Base-by-base conservation (phyloP, 92 coral and sea anemone genomes). In the Parazoanthus swiftii region DNA sequence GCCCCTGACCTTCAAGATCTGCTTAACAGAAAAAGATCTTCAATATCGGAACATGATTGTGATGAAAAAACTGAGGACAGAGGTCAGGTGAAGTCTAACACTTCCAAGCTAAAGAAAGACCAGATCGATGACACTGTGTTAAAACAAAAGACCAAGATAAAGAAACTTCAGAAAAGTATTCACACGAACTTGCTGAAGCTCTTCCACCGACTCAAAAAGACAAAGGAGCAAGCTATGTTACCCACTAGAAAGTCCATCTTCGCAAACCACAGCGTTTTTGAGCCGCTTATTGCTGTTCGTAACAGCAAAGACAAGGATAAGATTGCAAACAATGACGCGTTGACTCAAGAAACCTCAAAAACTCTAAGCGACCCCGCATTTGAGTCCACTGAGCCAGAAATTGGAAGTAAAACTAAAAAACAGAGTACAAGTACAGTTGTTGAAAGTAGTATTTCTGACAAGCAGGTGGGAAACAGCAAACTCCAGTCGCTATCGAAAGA, bases 131-230 rank as follows among this genome's bases (percentile, higher is more conserved):
- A 91, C 14, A 37, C 91, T 43, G 81, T 80, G 7, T 25, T 43
- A 9, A 90, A 90, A 72, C 92, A 95, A 76, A 95, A 95, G 72
- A 85, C 3, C 7, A 91, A 88, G 71, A 95, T 95, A 71, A 90
- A 92, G 70, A 81, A 63, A 20, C 93, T 95, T 70, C 98, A 95
- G 80, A 81, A 85, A 51, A 95, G 96, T 75, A 95, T 95, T 76
- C 98, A 95, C 79, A 91, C 42, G 26, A 95, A 95, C 83, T 79
- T 95, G 33, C 46, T 95, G 9, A 95, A 81, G 70, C 90, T 95
- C 25, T 95, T 95, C 76, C 98, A 95, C 81, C 93, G 91, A 77
- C 80, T 95, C 33, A 93, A 89, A 51, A 89, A 80, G 0, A 23
- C 25, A 29, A 71, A 72, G 42, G 74, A 84, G 7, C 71, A 44